Percentiles rank a stretch among this genome's conserved stretches.
Evolutionary conservation across 1,140 invertebrate species (phyloP).

Genomic region (Eulimnadia texana): DNA sequence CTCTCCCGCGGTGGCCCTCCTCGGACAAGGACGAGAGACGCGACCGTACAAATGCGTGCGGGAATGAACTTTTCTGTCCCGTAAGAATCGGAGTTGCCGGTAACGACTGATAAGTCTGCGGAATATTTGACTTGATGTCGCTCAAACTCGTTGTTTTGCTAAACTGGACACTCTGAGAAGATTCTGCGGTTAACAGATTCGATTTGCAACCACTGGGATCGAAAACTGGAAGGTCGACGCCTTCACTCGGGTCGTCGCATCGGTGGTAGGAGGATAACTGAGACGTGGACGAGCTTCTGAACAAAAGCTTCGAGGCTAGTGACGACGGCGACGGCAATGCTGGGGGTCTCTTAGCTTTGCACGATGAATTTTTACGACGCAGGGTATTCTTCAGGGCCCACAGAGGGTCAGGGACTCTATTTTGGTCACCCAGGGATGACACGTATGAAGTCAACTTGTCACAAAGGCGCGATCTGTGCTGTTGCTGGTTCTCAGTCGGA

Average conservation of each 20-base stretch:
- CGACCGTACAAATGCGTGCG: constrained; percentile 59
- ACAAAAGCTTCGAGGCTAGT: constrained; percentile 33
- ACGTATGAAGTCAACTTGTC: not conserved
- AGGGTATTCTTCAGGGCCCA: not conserved
- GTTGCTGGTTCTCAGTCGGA: constrained; percentile 19
- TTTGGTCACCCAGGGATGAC: not conserved
- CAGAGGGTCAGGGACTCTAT: not conserved
- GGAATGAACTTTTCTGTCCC: constrained; percentile 34
- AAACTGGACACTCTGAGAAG: not conserved
- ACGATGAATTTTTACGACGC: not conserved
- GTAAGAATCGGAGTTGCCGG: not conserved
- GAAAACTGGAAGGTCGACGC: constrained; percentile 32
- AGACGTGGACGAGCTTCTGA: constrained; percentile 57
- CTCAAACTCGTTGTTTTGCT: too few relatives aligned
- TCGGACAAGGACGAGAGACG: constrained; percentile 56
- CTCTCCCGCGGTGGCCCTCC: constrained; percentile 29
- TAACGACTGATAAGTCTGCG: not conserved
- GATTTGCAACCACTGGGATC: constrained; percentile 27
- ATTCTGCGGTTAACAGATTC: too few relatives aligned
- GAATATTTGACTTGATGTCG: not conserved
- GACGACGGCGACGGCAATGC: constrained; percentile 3
- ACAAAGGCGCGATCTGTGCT: too few relatives aligned
- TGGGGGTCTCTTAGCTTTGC: not conserved
- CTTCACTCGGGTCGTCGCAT: constrained; percentile 57
- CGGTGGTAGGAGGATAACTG: constrained; percentile 48